These are phyloP conservation scores for Busseola fusca DNA, from an alignment of 2,888 invertebrate genomes.

Conservation along the genomic window DNA sequence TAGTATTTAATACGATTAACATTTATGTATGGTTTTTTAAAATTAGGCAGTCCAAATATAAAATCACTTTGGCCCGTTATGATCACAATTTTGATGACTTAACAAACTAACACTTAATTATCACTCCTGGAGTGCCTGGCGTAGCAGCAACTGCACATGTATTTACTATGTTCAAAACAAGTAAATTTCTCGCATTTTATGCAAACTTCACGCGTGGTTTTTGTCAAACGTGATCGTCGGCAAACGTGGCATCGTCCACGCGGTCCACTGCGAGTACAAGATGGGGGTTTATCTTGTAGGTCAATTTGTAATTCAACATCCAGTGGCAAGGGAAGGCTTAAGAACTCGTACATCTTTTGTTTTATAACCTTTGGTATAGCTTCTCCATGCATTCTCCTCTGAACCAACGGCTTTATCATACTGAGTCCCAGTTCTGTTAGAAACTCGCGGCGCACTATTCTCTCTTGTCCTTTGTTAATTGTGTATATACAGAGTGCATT, in stretches of 20 bases:
- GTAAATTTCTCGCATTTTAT: conserved; percentile 34
- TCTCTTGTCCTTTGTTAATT: conserved; percentile 42
- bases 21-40: conserved; percentile 10
- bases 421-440: conserved; percentile 43
- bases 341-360: conserved; percentile 45
- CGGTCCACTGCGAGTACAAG: conserved; percentile 22
- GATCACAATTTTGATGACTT: conserved; percentile 38
- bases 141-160: conserved; percentile 30
- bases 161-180: conserved; percentile 49
- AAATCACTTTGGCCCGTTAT: conserved; percentile 39
- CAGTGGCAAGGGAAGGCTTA: conserved; percentile 34
- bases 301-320: conserved; percentile 38
- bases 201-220: conserved; percentile 45
- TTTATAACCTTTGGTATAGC: conserved; percentile 29
- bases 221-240: conserved; percentile 17
- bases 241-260: conserved; percentile 46
- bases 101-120: conserved; percentile 7
- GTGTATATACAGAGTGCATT: conserved; percentile 48
- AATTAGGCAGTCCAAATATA: conserved; percentile 31
- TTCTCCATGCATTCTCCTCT: conserved; percentile 35
- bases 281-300: conserved; percentile 19
- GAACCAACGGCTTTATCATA: conserved; percentile 45
- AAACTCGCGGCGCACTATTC: conserved; percentile 48
- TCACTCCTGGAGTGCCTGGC: conserved; percentile 8
- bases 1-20: conserved; percentile 45